A percentile compares a stretch with the other conserved stretches of the same genome.
Evolutionary conservation across 2,888 invertebrate genomes (phyloP).

Genomic region (Tachystola acroxantha): DNA sequence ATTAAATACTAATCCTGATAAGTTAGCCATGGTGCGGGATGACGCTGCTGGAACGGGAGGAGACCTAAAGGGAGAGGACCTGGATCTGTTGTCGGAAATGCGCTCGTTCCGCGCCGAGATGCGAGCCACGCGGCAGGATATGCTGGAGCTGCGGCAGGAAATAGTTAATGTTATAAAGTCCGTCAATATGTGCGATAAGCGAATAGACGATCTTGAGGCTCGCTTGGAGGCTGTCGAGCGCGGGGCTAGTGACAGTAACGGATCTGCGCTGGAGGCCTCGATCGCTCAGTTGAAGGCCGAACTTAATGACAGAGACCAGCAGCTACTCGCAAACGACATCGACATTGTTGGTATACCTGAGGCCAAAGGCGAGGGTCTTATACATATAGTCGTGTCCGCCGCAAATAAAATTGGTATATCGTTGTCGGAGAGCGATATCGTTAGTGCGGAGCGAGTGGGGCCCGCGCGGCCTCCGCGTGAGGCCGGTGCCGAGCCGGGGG

Average conservation of each 20-base stretch:
- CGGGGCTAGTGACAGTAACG: not conserved
- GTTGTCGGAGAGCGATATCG: not conserved
- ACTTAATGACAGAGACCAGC: not conserved
- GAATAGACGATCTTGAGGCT: too few species aligned
- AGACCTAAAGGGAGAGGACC: too few species aligned
- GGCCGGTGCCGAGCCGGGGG: not conserved
- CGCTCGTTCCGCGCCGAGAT: too few species aligned
- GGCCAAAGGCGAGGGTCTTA: not conserved
- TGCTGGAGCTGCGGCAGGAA: too few species aligned
- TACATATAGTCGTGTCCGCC: not conserved
- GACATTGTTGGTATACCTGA: not conserved
- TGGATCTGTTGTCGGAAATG: too few species aligned
- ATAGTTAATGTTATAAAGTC: too few species aligned
- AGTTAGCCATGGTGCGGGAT: too few species aligned
- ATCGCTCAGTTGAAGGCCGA: not conserved
- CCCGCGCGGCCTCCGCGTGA: not conserved
- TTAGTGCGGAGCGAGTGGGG: not conserved
- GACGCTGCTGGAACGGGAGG: too few species aligned
- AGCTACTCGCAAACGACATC: not conserved
- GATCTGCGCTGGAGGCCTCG: not conserved
- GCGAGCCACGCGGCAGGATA: too few species aligned
- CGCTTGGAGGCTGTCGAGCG: too few species aligned
- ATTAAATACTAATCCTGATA: too few species aligned
- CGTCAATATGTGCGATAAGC: too few species aligned
- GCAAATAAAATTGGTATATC: not conserved